Percentiles rank a stretch among this genome's conserved stretches.
phyloP scores from a whole-genome alignment of 2,888 invertebrate species.

The Phragmatobia fuliginosa region DNA sequence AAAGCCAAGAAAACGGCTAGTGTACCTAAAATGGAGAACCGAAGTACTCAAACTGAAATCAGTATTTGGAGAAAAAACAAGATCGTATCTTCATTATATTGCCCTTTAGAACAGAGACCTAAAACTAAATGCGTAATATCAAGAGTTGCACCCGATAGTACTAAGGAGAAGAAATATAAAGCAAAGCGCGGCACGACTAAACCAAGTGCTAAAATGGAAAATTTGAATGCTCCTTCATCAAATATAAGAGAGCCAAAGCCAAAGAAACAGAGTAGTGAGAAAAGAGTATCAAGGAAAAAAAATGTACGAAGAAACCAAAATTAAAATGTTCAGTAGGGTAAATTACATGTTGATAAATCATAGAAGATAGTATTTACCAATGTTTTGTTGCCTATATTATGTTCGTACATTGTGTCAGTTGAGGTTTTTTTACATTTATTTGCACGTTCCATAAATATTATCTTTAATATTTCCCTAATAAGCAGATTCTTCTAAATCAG shows the following conservation, averaged over 20 bases:
- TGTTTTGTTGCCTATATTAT: neutral
- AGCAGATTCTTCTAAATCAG: neutral
- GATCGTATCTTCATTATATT: neutral
- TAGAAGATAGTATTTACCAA: neutral
- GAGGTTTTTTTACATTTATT: neutral
- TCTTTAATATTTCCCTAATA: neutral
- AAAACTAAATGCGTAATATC: neutral
- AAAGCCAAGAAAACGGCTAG: neutral
- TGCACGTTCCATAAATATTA: neutral
- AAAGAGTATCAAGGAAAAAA: constrained; percentile 3
- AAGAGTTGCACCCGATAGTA: neutral
- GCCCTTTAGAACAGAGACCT: constrained; percentile 1
- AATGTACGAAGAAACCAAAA: constrained; percentile 6
- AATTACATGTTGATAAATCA: neutral
- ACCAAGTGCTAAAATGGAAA: constrained; percentile 6
- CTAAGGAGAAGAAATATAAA: constrained; percentile 6
- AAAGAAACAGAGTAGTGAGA: neutral
- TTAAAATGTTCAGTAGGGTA: neutral
- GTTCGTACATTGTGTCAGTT: neutral
- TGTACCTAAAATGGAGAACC: constrained; percentile 3
- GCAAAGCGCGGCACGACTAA: neutral
- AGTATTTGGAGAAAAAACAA: constrained; percentile 2
- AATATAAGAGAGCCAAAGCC: neutral
- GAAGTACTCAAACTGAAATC: constrained; percentile 15
- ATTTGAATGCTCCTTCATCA: neutral